Evolutionary conservation across 2,888 invertebrate genomes (phyloP), one percentile per base, ranked within the genome.

Genomic region (Arge pagana): DNA sequence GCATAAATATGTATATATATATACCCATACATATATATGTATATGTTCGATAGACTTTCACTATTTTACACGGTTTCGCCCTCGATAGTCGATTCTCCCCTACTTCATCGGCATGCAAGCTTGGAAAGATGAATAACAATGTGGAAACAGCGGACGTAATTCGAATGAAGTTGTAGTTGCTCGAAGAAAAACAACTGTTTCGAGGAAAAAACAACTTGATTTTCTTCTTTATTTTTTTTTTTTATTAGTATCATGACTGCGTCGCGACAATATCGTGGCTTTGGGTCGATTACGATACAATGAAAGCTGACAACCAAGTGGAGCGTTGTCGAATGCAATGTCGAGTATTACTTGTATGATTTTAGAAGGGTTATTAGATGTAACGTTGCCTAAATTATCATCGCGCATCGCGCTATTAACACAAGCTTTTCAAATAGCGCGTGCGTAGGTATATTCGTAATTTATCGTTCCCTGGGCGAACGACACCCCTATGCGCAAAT

Each of bases 31-130:
- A 63, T 63, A 61, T 69, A 63, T 65, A 66, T 66, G 64, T 66
- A 62, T n/a, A n/a, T n/a, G n/a, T n/a, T n/a, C n/a, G n/a, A n/a
- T 67, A 68, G 62, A 72, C 62, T 68, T 70, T 68, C 67, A 64
- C 59, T 72, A 72, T 70, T 68, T 70, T 72, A 71, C 68, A 71
- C 59, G 63, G 57, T 59, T 52, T 58, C 54, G 55, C 55, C 40
- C 57, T 57, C 55, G n/a, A 54, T 58, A 56, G 52, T 50, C 56
- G 58, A 48, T 48, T 54, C 42, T 19, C 39, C 42, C 55, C 50
- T 48, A 49, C 21, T 4, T 10, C 21, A 2, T 39, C 3, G 4
- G 8, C 11, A 33, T 33, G 8, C 7, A 15, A 7, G 10, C 8
- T 15, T 3, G 8, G 33, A 15, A 33, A 15, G 7, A n/a, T 3